Evolutionary conservation across 1,140 invertebrate species (phyloP).

Genomic region (Zaprionus africanus): DNA sequence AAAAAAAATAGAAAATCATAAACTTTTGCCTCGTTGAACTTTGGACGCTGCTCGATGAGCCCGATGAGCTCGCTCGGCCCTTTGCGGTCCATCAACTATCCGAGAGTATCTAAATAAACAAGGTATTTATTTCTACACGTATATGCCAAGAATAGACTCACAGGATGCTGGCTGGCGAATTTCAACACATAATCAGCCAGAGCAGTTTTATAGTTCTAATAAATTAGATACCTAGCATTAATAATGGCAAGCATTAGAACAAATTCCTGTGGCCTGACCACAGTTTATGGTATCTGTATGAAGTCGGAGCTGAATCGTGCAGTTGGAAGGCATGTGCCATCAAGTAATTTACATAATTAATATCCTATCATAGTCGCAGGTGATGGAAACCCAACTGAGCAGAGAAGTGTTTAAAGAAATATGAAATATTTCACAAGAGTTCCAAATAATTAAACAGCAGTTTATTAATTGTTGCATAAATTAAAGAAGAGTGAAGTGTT

Average conservation of each 20-base stretch:
- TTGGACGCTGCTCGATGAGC: conserved; percentile 32
- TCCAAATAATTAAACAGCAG: not conserved
- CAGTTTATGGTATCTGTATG: not conserved
- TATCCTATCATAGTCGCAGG: not conserved
- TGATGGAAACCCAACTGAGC: not conserved
- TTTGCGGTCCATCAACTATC: conserved; percentile 8
- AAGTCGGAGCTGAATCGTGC: not conserved
- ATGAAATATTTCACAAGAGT: not conserved
- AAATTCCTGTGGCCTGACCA: not conserved
- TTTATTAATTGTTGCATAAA: not conserved
- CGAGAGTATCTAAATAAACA: conserved; percentile 2
- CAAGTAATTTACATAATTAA: conserved; percentile 1
- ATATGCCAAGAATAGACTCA: conserved; percentile 47
- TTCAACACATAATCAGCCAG: conserved; percentile 73
- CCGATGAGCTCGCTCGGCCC: conserved; percentile 11
- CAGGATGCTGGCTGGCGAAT: conserved; percentile 62
- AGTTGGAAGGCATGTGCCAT: conserved; percentile 1
- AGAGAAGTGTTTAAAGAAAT: too few species aligned
- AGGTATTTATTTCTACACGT: not conserved
- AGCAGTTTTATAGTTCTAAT: conserved; percentile 45
- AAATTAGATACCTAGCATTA: conserved; percentile 48
- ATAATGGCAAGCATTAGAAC: conserved; percentile 43
- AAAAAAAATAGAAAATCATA: conserved; percentile 23
- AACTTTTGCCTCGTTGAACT: conserved; percentile 57
- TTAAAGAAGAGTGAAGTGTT: not conserved